phyloP scores from a whole-genome alignment of 1,140 invertebrate species.

The Calephelis virginiensis region DNA sequence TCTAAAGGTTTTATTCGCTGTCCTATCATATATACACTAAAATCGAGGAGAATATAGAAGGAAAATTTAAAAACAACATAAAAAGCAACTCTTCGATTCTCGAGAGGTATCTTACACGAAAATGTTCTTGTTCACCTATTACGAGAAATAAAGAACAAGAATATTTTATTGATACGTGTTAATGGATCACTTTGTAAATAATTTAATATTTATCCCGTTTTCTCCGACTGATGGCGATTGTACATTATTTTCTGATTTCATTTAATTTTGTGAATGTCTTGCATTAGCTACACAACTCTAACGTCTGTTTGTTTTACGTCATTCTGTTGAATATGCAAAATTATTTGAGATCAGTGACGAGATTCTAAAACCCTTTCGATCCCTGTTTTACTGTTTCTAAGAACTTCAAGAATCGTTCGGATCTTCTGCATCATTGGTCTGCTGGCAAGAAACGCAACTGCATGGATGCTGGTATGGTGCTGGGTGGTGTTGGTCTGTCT shows the following conservation, averaged over 20 bases:
- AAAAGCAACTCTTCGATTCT: too few relatives aligned
- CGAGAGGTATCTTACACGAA: too few relatives aligned
- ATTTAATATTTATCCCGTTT: too few relatives aligned
- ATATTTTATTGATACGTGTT: too few relatives aligned
- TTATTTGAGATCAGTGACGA: slow-evolving; percentile 77
- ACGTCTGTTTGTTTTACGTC: slow-evolving; percentile 50
- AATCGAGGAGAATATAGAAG: too few relatives aligned
- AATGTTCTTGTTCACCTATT: too few relatives aligned
- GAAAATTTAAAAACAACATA: too few relatives aligned
- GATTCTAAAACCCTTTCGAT: slow-evolving; percentile 61
- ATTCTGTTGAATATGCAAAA: slow-evolving; percentile 47
- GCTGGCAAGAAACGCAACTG: slow-evolving; percentile 58
- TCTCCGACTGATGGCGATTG: too few relatives aligned
- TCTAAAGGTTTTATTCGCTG: too few relatives aligned
- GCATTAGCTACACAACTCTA: slow-evolving; percentile 32
- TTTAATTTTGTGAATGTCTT: slow-evolving; percentile 69
- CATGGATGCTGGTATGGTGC: slow-evolving; percentile 69
- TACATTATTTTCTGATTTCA: slow-evolving; percentile 57
- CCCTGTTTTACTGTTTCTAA: slow-evolving; percentile 47
- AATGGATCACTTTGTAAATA: too few relatives aligned
- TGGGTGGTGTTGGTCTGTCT: slow-evolving; percentile 66
- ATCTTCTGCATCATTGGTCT: slow-evolving; percentile 56
- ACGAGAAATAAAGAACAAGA: too few relatives aligned
- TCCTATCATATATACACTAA: too few relatives aligned
- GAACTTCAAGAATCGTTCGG: slow-evolving; percentile 50